Evolutionary conservation across 2,113 vertebrate species (phyloP), one percentile per base, ranked within the genome.

Genomic region (Nesogale talazaci): DNA sequence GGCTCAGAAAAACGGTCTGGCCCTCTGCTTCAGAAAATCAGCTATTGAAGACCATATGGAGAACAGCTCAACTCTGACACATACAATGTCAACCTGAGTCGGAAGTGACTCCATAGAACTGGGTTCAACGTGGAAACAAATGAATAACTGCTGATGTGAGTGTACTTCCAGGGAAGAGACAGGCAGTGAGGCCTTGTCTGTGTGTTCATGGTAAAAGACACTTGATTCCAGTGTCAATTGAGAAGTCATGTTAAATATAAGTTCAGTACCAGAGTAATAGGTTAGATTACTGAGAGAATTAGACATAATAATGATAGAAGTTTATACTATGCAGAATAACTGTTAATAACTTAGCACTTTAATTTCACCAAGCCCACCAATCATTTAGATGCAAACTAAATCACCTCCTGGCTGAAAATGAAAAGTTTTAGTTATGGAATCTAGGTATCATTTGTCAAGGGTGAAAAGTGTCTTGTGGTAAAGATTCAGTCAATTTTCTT

Each of bases 221-320:
- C 94, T 89, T 85, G 67, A 89, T 57, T 93, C 40, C 6, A 76
- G 16, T 93, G 93, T 86, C 36, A 88, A 83, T 83, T 70, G 36
- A 70, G 4, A 72, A 83, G 11, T 65, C 27, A 81, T 31, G 7
- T 70, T 86, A 72, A 86, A 65, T 88, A 86, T 16, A 90, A 67
- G 74, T 20, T 81, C 90, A 83, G 46, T 81, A 90, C 10, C 57
- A 86, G 46, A 83, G 46, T 46, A 92, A 31, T 14, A 52, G 38
- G 85, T 70, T 87, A 90, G 93, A 80, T 88, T 88, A 76, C 31
- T 80, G 63, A 84, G 63, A 84, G n/a, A 85, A 72, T 88, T 67
- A 87, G 31, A 42, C 11, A 67, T 40, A 72, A 61, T 81, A 65
- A 25, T 42, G 79, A 79, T 31, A 79, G 59, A 57, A 23, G 10